A percentile compares a stretch with the other conserved stretches of the same genome.
Evolutionary conservation across 2,113 vertebrate genomes (phyloP).

Genomic region (Campylorhamphus procurvoides): DNA sequence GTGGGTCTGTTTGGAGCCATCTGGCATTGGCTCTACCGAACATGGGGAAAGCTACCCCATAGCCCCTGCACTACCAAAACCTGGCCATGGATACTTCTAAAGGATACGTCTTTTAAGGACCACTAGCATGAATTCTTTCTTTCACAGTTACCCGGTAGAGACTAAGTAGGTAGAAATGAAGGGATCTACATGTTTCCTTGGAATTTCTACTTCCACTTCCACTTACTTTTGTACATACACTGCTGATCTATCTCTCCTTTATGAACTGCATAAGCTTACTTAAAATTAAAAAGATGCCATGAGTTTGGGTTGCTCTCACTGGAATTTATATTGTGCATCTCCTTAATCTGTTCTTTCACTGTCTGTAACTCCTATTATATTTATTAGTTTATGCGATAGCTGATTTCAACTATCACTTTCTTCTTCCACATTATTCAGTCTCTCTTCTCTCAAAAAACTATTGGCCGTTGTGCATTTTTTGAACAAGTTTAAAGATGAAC

Average conservation of each 20-base stretch:
- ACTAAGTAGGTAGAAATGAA: not conserved
- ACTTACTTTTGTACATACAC: not conserved
- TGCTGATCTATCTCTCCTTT: not conserved
- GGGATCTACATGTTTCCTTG: not conserved
- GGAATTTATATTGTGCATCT: not conserved
- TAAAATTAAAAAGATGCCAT: not conserved
- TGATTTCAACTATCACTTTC: not conserved
- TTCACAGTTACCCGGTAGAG: not conserved
- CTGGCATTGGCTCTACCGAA: not conserved
- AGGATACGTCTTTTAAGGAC: not conserved
- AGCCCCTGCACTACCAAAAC: not conserved
- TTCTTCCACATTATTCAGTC: not conserved
- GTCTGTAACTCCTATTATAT: not conserved
- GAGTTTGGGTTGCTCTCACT: not conserved
- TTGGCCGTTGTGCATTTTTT: not conserved
- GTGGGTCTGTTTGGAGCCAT: no score
- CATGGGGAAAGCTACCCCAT: not conserved
- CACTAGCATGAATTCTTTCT: not conserved
- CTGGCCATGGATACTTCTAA: not conserved
- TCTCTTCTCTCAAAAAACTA: not conserved
- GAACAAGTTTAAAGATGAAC: not conserved
- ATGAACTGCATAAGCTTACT: not conserved
- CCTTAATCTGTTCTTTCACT: not conserved
- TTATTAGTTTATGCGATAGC: not conserved
- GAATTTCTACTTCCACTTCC: not conserved